Evolutionary conservation across 2,888 invertebrate species (phyloP).

Genomic region (Leptopilina myrica): DNA sequence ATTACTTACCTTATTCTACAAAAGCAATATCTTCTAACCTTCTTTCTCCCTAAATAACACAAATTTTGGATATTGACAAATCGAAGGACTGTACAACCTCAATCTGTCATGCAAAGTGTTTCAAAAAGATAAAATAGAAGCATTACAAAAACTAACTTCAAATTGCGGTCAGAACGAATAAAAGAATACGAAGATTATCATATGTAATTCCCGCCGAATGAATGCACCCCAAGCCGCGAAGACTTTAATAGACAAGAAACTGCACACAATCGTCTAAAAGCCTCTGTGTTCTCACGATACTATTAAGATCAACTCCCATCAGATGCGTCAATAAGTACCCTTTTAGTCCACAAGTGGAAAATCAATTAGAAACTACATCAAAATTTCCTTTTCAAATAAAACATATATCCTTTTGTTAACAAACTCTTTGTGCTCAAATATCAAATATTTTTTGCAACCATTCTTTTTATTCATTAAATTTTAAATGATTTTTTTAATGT

Average conservation of each 20-base stretch:
- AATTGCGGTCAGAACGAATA: no score
- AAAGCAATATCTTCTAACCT: no score
- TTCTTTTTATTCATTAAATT: not conserved
- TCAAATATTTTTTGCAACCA: no score
- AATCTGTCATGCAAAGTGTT: no score
- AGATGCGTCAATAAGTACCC: constrained; percentile 96
- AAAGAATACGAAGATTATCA: no score
- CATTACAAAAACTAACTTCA: no score
- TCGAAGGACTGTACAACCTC: no score
- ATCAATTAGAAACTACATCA: no score
- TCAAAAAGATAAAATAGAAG: no score
- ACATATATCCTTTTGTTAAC: not conserved
- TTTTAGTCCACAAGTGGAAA: constrained; percentile 65
- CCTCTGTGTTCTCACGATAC: constrained; percentile 97
- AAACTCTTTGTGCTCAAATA: constrained; percentile 10
- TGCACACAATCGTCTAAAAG: constrained; percentile 99
- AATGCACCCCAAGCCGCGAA: constrained; percentile 98
- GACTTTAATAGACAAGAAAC: constrained; percentile 98
- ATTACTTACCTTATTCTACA: no score
- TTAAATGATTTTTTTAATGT: constrained; percentile 34
- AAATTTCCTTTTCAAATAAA: constrained; percentile 35
- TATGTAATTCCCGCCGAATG: constrained; percentile 99
- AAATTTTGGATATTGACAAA: no score
- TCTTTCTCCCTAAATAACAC: no score
- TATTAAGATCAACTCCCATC: constrained; percentile 99